Evolutionary conservation across 2,888 invertebrate species (phyloP), one percentile per base, ranked within the genome.

Genomic region (Pseudococcus jackbeardsleyi): DNA sequence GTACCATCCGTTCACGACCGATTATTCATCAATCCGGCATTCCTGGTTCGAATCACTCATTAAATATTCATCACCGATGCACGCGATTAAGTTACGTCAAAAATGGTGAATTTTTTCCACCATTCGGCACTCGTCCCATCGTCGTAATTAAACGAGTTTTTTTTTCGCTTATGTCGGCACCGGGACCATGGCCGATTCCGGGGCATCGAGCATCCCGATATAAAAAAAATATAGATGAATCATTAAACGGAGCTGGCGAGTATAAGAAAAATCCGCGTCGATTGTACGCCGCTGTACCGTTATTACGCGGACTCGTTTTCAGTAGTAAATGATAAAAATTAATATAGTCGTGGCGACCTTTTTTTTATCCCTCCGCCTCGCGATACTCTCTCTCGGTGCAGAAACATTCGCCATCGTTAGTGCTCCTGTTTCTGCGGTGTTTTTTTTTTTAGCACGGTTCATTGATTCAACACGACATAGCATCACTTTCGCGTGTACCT

Each of bases 401-500:
- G 26, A 68, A 68, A 68, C 68, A 26, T 33, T 72, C 33, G 33
- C 72, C 72, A 72, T 72, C 72, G 64, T 64, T 42, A 19, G 22
- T 50, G 59, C 59, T 59, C 64, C 22, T 64, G 64, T 64, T 22
- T 59, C 42, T 59, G n/a, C 19, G 15, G 4, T 54, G 8, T 54
- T 59, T 59, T 59, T 72, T 72, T 72, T 33, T 26, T 39, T 72
- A 72, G 72, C 72, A 72, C 72, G 72, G 72, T 72, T 72, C 72
- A 72, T 72, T 72, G 72, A 72, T 72, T 72, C 72, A 72, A 72
- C 72, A 72, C 72, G 72, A 72, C 72, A 19, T 72, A 72, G 72
- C 33, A 33, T 72, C 72, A 72, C 72, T 72, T 72, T 72, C 72
- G 72, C 72, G 33, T 17, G 72, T 19, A 33, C 72, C 72, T 72